A percentile compares a stretch with the other conserved stretches of the same genome.
Evolutionary conservation across 2,888 invertebrate genomes (phyloP).

Genomic region (Apamea crenata): DNA sequence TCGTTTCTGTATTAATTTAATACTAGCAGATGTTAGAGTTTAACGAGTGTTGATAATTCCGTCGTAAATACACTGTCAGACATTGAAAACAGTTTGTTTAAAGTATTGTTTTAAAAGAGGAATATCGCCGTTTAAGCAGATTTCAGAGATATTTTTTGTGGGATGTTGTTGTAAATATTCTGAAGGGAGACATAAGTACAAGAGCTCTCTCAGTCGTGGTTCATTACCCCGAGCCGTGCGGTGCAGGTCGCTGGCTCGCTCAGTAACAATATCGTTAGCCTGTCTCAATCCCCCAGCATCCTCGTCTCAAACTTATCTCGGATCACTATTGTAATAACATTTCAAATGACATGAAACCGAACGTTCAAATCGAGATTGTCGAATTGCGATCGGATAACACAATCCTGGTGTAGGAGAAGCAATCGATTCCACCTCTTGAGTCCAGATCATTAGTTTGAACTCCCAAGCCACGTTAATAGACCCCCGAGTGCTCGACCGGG

Average conservation of each 20-base stretch:
- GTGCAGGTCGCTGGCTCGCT: conserved; percentile 63
- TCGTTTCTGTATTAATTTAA: conserved; percentile 59
- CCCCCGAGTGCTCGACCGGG: conserved; percentile 37
- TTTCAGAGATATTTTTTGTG: conserved; percentile 10
- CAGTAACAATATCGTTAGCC: conserved; percentile 76
- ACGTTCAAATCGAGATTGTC: conserved; percentile 57
- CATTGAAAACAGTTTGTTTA: conserved; percentile 20
- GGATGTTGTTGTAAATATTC: conserved; percentile 22
- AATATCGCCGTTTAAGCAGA: conserved; percentile 7
- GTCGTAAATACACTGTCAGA: conserved; percentile 15
- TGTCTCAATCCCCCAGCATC: conserved; percentile 64
- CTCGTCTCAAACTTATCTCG: conserved; percentile 65
- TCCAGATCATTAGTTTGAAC: conserved; percentile 70
- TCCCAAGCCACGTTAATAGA: conserved; percentile 62
- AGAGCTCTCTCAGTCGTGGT: conserved; percentile 57
- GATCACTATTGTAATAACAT: conserved; percentile 70
- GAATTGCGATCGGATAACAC: conserved; percentile 57
- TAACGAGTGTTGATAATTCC: conserved; percentile 47
- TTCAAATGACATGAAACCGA: conserved; percentile 56
- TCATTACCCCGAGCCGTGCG: conserved; percentile 71
- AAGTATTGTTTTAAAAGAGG: conserved; percentile 8
- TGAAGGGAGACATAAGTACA: conserved; percentile 16
- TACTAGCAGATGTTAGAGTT: conserved; percentile 58
- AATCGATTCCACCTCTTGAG: conserved; percentile 70
- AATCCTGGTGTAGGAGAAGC: conserved; percentile 58